phyloP scores from a whole-genome alignment of 1,140 invertebrate genomes.

The Littorina saxatilis region DNA sequence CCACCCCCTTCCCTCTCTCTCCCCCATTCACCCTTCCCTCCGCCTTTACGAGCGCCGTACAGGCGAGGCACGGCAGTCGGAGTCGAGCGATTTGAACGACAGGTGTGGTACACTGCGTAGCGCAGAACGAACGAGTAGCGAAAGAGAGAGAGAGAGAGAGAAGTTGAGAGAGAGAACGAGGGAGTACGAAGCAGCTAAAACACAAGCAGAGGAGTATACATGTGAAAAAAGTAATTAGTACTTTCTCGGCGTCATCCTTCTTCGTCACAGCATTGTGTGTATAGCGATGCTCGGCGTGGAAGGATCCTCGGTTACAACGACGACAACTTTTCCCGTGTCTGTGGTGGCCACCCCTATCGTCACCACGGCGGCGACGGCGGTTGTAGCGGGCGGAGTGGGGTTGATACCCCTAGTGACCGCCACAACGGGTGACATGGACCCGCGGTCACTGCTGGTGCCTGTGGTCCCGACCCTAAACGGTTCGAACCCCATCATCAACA shows the following conservation, averaged over 20 bases:
- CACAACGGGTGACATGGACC: slow-evolving; percentile 7
- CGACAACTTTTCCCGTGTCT: slow-evolving; percentile 4
- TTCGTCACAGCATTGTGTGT: no score
- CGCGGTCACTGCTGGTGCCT: slow-evolving; percentile 15
- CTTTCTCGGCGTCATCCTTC: no score
- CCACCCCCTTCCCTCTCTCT: slow-evolving; percentile 12
- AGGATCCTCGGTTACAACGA: neutral
- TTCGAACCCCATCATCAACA: slow-evolving; percentile 31
- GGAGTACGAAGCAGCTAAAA: no score
- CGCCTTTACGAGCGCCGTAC: neutral
- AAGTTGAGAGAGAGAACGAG: no score
- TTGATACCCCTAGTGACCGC: slow-evolving; percentile 1
- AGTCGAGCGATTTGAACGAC: slow-evolving; percentile 26
- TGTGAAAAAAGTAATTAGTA: no score
- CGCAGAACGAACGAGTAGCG: no score
- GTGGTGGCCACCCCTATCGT: neutral
- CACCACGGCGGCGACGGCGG: slow-evolving; percentile 28
- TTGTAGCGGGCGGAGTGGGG: slow-evolving; percentile 6
- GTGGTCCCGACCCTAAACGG: slow-evolving; percentile 33
- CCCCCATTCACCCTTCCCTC: neutral
- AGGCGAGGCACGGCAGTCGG: slow-evolving; percentile 6
- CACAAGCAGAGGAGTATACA: no score
- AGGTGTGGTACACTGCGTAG: no score
- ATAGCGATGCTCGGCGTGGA: slow-evolving; percentile 28
- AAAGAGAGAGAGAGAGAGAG: no score